A percentile compares a stretch with the other conserved stretches of the same genome.
Conservation (phyloP, 2,888 invertebrate genomes). For the Cheilosia soror region DNA sequence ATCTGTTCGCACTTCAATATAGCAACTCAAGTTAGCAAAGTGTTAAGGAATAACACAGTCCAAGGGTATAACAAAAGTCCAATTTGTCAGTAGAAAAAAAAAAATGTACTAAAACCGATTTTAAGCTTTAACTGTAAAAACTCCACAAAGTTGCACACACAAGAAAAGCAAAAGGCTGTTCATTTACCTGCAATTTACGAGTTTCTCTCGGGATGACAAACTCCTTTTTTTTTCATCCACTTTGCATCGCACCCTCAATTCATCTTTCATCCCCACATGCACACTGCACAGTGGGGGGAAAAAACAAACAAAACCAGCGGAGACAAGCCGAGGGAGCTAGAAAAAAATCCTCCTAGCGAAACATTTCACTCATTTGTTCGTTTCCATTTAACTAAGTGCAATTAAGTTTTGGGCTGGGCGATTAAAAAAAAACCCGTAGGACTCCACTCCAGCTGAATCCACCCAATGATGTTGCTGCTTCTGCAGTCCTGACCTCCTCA, state of each 20-base stretch:
- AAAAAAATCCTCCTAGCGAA: constrained; percentile 37
- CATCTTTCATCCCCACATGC: constrained; percentile 32
- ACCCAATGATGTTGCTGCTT: constrained; percentile 13
- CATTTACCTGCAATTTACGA: constrained; percentile 57
- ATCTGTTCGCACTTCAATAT: no score
- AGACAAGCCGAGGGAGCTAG: neutral
- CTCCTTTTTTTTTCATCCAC: constrained; percentile 21
- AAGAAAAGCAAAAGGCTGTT: constrained; percentile 31
- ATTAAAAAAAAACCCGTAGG: constrained; percentile 29
- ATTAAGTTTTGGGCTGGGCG: constrained; percentile 67
- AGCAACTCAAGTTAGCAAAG: no score
- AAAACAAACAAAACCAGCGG: constrained; percentile 15
- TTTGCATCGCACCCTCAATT: constrained; percentile 56
- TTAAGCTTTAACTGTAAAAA: constrained; percentile 16
- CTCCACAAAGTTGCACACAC: neutral
- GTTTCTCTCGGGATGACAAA: constrained; percentile 22
- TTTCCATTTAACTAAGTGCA: constrained; percentile 74
- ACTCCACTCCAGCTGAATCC: constrained; percentile 19
- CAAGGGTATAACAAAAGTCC: neutral
- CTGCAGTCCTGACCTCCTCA: constrained; percentile 34
- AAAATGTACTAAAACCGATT: neutral
- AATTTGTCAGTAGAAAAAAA: constrained; percentile 7
- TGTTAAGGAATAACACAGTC: no score
- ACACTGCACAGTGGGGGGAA: neutral
- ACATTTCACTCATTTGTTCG: constrained; percentile 73